phyloP scores from a whole-genome alignment of 2,797 vertebrate species.

The Micromesistius poutassou region DNA sequence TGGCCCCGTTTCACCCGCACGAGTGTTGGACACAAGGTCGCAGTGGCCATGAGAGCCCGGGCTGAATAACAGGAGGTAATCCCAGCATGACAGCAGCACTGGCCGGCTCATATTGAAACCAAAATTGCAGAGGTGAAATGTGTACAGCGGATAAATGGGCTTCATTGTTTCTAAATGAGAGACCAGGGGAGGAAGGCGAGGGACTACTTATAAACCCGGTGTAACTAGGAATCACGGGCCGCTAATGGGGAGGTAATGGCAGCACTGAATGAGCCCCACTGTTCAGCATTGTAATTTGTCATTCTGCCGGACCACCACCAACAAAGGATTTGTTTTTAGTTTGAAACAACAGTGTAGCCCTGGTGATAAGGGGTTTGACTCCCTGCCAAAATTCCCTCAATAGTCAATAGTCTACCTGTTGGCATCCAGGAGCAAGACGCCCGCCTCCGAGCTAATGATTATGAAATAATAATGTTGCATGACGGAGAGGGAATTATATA shows the following conservation, averaged over 20 bases:
- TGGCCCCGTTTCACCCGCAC: constrained; percentile 55
- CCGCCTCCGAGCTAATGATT: no score
- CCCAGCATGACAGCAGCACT: constrained; percentile 51
- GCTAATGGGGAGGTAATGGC: constrained; percentile 61
- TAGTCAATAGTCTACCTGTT: background rate
- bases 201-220: constrained; percentile 49
- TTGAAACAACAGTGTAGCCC: constrained; percentile 15
- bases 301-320: constrained; percentile 28
- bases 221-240: constrained; percentile 54
- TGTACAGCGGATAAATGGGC: constrained; percentile 43
- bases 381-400: background rate
- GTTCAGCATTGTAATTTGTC: constrained; percentile 39
- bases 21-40: constrained; percentile 64
- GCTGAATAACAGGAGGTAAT: constrained; percentile 66
- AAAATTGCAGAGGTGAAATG: constrained; percentile 64
- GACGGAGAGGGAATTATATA: background rate
- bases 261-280: constrained; percentile 47
- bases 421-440: no score
- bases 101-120: constrained; percentile 59
- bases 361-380: background rate
- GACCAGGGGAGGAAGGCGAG: constrained; percentile 28
- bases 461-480: background rate
- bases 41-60: constrained; percentile 62
- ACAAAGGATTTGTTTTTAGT: constrained; percentile 16
- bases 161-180: constrained; percentile 52